A percentile compares a stretch with the other conserved stretches of the same genome.
These are phyloP conservation scores for Endomychus coccineus DNA, from an alignment of 2,888 invertebrate species.

Conservation along the genomic window DNA sequence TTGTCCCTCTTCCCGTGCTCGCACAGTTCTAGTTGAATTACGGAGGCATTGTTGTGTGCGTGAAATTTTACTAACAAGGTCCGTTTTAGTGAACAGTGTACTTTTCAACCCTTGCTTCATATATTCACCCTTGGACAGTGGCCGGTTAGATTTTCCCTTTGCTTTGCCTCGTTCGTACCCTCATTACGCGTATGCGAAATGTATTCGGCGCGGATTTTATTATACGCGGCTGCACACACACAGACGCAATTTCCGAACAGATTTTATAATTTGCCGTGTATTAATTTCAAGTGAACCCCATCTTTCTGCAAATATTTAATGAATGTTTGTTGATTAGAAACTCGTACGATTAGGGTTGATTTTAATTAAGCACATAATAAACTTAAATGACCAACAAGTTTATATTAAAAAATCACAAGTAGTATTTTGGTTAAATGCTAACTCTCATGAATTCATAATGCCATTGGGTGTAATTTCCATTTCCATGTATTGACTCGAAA, in stretches of 20 bases:
- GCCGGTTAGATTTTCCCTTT: constrained; percentile 40
- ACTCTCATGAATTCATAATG: too few species aligned
- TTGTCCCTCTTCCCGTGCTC: constrained; percentile 21
- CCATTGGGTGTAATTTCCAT: too few species aligned
- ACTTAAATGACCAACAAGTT: too few species aligned
- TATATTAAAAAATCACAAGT: too few species aligned
- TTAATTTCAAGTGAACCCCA: constrained; percentile 14
- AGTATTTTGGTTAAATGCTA: too few species aligned
- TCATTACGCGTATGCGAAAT: constrained; percentile 21
- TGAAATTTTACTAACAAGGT: constrained; percentile 36
- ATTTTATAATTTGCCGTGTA: constrained; percentile 24
- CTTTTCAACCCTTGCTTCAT: constrained; percentile 42
- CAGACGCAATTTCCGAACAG: constrained; percentile 23
- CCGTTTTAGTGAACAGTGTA: constrained; percentile 36
- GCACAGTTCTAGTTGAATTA: constrained; percentile 32
- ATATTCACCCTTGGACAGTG: constrained; percentile 44
- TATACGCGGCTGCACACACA: too few species aligned
- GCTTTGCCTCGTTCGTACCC: constrained; percentile 26
- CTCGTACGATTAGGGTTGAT: constrained; percentile 12
- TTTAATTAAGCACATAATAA: constrained; percentile 16
- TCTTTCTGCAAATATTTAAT: constrained; percentile 16
- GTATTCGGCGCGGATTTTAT: constrained; percentile 19
- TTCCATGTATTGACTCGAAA: too few species aligned
- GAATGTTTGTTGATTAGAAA: constrained; percentile 16
- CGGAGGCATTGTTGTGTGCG: constrained; percentile 29